phyloP scores from a whole-genome alignment of 2,113 vertebrate species.

The Platycercus adscitus region DNA sequence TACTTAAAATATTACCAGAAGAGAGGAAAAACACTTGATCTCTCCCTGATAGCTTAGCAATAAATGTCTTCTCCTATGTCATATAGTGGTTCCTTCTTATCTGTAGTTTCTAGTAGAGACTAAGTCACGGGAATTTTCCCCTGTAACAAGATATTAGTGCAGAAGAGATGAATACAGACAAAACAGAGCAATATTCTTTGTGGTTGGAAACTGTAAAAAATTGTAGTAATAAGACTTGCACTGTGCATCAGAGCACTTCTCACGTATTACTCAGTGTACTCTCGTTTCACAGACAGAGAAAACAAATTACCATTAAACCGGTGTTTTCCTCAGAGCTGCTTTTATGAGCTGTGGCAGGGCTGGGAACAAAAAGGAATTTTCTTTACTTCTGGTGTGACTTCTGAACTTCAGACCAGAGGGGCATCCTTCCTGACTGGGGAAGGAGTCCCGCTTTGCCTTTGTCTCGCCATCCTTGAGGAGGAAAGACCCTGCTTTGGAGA shows the following conservation, averaged over 20 bases:
- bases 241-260: neutral
- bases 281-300: neutral
- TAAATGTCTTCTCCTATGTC: neutral
- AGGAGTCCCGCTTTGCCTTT: neutral
- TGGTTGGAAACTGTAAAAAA: neutral
- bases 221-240: neutral
- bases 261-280: neutral
- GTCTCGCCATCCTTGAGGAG: fast-evolving
- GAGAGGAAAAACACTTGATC: neutral
- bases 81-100: neutral
- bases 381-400: neutral
- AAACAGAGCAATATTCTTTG: slow-evolving; percentile 28
- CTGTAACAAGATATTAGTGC: neutral
- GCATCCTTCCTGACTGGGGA: neutral
- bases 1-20: neutral
- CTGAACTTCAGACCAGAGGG: neutral
- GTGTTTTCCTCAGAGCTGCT: neutral
- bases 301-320: neutral
- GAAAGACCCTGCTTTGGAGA: neutral
- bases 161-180: neutral
- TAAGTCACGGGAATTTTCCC: neutral
- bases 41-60: neutral
- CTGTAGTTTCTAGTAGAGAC: neutral
- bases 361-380: neutral
- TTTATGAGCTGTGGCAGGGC: neutral